phyloP scores from a whole-genome alignment of 2,113 vertebrate species.

The Rutilus rutilus region DNA sequence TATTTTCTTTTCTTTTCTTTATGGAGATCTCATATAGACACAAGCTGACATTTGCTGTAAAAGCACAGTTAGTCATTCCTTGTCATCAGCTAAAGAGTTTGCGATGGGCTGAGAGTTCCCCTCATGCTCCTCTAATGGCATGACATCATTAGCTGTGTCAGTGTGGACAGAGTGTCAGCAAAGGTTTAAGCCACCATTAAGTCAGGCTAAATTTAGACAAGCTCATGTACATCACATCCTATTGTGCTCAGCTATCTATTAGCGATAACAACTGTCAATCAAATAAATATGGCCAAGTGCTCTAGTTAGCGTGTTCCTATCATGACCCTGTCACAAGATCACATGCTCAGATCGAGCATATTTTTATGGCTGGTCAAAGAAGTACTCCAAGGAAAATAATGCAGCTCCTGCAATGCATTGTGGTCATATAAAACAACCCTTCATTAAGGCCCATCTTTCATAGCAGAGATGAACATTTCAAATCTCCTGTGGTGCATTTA shows the following conservation, averaged over 20 bases:
- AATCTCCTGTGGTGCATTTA: slow-evolving; percentile 14
- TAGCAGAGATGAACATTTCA: slow-evolving; percentile 13
- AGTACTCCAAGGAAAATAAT: background rate
- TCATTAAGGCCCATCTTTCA: slow-evolving; percentile 16
- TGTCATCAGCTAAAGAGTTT: slow-evolving; percentile 6
- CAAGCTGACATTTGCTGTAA: background rate
- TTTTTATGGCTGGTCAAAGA: slow-evolving; percentile 6
- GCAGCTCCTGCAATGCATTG: background rate
- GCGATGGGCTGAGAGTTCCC: slow-evolving; percentile 4
- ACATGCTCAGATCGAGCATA: slow-evolving; percentile 15
- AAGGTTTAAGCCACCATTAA: slow-evolving; percentile 51
- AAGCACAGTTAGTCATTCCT: background rate
- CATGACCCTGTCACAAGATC: background rate
- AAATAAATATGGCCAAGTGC: slow-evolving; percentile 35
- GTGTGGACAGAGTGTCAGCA: slow-evolving; percentile 26
- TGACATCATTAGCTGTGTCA: background rate
- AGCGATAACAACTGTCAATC: slow-evolving; percentile 49
- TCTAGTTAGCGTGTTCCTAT: slow-evolving; percentile 24
- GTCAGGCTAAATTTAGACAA: slow-evolving; percentile 45
- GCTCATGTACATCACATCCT: background rate
- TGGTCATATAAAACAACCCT: slow-evolving; percentile 3
- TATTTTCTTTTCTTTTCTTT: background rate
- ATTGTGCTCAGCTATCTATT: slow-evolving; percentile 30
- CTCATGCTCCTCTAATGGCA: slow-evolving; percentile 42
- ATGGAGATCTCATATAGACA: background rate